Conservation (phyloP, 2,888 invertebrate species). For the Entomobrya proxima region DNA sequence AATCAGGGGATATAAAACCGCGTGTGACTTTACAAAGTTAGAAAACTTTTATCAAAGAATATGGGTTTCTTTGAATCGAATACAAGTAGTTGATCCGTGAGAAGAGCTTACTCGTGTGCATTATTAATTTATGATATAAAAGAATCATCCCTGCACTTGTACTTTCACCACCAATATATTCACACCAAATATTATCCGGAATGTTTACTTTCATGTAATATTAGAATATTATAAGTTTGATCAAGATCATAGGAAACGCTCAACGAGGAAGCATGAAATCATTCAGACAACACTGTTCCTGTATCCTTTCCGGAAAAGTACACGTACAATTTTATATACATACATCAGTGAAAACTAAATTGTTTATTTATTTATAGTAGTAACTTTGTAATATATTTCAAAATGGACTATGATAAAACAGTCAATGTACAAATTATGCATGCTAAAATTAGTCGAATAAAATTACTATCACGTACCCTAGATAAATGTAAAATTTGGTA, state of each 20-base stretch:
- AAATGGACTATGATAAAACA: too few species aligned
- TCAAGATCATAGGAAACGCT: too few species aligned
- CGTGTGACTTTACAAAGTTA: constrained; percentile 36
- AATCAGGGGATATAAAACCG: constrained; percentile 14
- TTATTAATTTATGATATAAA: constrained; percentile 57
- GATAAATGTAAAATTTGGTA: too few species aligned
- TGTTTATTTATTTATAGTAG: too few species aligned
- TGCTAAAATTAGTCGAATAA: too few species aligned
- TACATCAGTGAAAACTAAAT: too few species aligned
- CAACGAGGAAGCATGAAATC: background rate
- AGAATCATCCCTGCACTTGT: constrained; percentile 42
- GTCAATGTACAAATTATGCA: too few species aligned
- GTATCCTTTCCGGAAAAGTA: constrained; percentile 33
- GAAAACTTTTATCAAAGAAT: constrained; percentile 43
- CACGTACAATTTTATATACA: constrained; percentile 18
- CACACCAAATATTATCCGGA: background rate
- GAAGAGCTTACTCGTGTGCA: constrained; percentile 46
- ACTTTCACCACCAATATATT: constrained; percentile 33
- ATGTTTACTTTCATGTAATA: background rate
- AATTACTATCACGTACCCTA: too few species aligned
- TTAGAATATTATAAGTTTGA: too few species aligned
- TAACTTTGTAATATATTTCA: too few species aligned
- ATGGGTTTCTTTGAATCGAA: constrained; percentile 49
- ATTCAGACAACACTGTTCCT: constrained; percentile 27
- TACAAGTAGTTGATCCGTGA: constrained; percentile 53